Conservation (phyloP, 2,113 vertebrate species). For the Haliaeetus leucogaster region DNA sequence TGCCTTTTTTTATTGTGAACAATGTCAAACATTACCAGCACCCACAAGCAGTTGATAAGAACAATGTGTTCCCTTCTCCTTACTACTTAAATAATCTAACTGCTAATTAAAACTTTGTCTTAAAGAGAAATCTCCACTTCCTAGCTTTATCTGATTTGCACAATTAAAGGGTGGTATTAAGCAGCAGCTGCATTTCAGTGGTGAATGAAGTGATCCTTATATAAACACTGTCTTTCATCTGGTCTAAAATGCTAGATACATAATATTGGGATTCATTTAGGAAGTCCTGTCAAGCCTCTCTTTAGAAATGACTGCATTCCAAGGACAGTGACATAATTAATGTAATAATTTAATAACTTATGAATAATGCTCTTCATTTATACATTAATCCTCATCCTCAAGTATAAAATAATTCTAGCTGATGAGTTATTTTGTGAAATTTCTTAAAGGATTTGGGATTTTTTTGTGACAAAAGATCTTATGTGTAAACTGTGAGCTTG, state of each 20-base stretch:
- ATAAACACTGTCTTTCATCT: background rate
- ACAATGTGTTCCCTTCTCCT: background rate
- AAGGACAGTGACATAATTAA: background rate
- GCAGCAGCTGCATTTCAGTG: background rate
- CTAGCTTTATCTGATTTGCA: background rate
- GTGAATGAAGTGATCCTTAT: background rate
- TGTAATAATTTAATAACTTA: background rate
- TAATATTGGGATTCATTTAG: background rate
- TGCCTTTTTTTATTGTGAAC: background rate
- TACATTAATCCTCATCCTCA: background rate
- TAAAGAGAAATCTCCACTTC: background rate
- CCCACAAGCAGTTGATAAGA: background rate
- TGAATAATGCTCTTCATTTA: background rate
- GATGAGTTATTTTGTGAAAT: background rate
- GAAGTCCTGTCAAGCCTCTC: background rate
- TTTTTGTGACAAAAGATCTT: background rate
- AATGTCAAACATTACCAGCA: background rate
- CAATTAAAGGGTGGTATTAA: background rate
- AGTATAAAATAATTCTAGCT: background rate
- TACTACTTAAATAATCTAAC: slow-evolving; percentile 14
- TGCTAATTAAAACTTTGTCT: slow-evolving; percentile 34
- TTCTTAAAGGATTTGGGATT: background rate
- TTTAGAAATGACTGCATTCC: background rate
- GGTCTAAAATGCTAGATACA: background rate
- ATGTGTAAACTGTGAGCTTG: background rate